Conservation (phyloP, 2,797 vertebrate species). For the Onychomys arenicola region DNA sequence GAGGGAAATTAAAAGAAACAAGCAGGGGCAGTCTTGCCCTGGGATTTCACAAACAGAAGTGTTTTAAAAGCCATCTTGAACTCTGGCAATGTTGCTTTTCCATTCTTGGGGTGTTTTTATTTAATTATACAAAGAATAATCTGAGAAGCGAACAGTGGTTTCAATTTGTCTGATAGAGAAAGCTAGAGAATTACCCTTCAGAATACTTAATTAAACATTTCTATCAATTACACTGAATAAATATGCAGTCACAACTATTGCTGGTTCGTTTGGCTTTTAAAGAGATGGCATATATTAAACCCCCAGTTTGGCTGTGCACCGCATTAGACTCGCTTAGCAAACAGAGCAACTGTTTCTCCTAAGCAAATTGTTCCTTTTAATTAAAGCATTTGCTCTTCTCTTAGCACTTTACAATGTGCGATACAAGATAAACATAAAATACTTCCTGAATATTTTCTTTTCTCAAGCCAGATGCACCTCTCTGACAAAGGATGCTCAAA, state of each 20-base stretch:
- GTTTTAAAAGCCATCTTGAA: conserved; percentile 68
- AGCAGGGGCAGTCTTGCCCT: neutral
- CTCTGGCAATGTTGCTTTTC: conserved; percentile 33
- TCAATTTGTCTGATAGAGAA: conserved; percentile 80
- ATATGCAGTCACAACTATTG: conserved; percentile 82
- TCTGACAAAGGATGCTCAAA: neutral
- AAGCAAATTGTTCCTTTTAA: conserved; percentile 84
- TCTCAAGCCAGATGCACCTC: neutral
- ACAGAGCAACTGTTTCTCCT: conserved; percentile 82
- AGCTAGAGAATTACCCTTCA: conserved; percentile 83
- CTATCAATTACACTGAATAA: conserved; percentile 88
- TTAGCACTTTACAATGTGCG: conserved; percentile 77
- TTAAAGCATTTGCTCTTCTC: conserved; percentile 85
- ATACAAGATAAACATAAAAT: conserved; percentile 77
- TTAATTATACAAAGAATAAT: conserved; percentile 85
- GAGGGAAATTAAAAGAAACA: neutral
- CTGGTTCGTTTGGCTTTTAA: conserved; percentile 81
- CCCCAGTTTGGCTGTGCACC: conserved; percentile 71
- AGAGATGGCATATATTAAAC: conserved; percentile 85
- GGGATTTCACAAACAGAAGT: conserved; percentile 15
- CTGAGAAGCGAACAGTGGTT: conserved; percentile 76
- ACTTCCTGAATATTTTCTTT: conserved; percentile 40
- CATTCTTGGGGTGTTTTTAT: conserved; percentile 72
- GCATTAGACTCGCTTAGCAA: conserved; percentile 84
- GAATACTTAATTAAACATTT: conserved; percentile 88